These are phyloP conservation scores for Trachymyrmex septentrionalis DNA, from an alignment of 1,140 invertebrate genomes.

Conservation along the genomic window DNA sequence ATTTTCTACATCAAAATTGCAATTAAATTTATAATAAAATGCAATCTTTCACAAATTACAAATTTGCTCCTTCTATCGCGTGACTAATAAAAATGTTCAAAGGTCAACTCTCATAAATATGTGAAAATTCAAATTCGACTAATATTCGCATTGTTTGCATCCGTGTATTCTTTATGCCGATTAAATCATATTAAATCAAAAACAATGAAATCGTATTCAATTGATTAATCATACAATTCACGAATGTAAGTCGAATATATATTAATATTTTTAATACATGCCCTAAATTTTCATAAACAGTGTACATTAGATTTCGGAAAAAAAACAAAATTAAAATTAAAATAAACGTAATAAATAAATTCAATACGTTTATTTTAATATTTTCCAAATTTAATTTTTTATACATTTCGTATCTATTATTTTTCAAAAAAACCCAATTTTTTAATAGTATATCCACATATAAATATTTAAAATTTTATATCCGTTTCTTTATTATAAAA, in stretches of 20 bases:
- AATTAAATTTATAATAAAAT: conserved; percentile 12
- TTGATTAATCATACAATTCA: not conserved
- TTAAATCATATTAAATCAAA: not conserved
- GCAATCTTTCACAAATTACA: conserved; percentile 9
- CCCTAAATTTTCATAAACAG: not conserved
- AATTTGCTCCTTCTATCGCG: not conserved
- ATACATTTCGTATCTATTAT: not conserved
- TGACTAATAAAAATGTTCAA: not conserved
- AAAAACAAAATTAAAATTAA: not conserved
- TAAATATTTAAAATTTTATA: not conserved
- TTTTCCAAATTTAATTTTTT: not conserved
- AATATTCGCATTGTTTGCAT: not conserved
- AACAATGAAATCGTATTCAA: not conserved
- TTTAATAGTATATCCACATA: not conserved
- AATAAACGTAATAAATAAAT: not conserved
- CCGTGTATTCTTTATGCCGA: not conserved
- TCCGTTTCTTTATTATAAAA: not conserved
- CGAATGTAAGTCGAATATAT: not conserved
- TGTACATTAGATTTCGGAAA: not conserved
- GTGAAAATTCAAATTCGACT: not conserved
- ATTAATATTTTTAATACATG: not conserved
- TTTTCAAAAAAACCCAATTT: not conserved
- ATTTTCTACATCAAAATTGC: conserved; percentile 38
- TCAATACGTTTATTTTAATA: not conserved
- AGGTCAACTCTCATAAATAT: not conserved